These are phyloP conservation scores for Plectus sambesii DNA, from an alignment of 1,140 invertebrate species.

Conservation along the genomic window DNA sequence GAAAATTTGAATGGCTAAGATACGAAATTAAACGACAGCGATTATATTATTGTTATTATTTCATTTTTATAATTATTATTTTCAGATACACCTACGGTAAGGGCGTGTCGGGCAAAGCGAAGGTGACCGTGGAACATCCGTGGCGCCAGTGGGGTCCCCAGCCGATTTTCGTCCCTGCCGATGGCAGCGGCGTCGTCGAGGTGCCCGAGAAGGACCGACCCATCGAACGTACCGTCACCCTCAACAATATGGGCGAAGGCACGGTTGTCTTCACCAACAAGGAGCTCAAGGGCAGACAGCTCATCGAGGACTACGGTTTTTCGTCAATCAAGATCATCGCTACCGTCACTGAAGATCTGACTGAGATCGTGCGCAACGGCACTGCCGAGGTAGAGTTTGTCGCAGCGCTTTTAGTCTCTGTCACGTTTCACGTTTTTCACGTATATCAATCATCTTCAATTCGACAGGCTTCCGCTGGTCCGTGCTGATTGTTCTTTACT, in stretches of 20 bases:
- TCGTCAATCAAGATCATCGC: slow-evolving; percentile 51
- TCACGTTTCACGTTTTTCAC: neutral
- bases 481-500: too few species aligned
- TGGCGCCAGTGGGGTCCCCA: slow-evolving; percentile 35
- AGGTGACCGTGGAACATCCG: slow-evolving; percentile 34
- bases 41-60: too few species aligned
- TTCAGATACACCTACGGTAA: slow-evolving; percentile 62
- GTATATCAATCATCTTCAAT: too few species aligned
- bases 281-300: slow-evolving; percentile 33
- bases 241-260: slow-evolving; percentile 40
- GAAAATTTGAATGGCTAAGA: too few species aligned
- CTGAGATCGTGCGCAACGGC: slow-evolving; percentile 55
- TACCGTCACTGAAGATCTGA: slow-evolving; percentile 56
- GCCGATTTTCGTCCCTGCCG: slow-evolving; percentile 16
- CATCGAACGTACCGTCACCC: slow-evolving; percentile 45
- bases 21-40: too few species aligned
- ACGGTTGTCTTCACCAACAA: slow-evolving; percentile 39
- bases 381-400: slow-evolving; percentile 44
- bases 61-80: too few species aligned
- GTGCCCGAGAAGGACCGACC: slow-evolving; percentile 33
- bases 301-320: slow-evolving; percentile 49
- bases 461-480: too few species aligned
- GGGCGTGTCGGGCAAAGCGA: slow-evolving; percentile 55
- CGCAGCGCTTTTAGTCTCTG: slow-evolving; percentile 4
- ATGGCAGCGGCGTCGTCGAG: slow-evolving; percentile 9